Evolutionary conservation across 2,797 vertebrate species (phyloP).

Genomic region (Loriculus beryllinus): DNA sequence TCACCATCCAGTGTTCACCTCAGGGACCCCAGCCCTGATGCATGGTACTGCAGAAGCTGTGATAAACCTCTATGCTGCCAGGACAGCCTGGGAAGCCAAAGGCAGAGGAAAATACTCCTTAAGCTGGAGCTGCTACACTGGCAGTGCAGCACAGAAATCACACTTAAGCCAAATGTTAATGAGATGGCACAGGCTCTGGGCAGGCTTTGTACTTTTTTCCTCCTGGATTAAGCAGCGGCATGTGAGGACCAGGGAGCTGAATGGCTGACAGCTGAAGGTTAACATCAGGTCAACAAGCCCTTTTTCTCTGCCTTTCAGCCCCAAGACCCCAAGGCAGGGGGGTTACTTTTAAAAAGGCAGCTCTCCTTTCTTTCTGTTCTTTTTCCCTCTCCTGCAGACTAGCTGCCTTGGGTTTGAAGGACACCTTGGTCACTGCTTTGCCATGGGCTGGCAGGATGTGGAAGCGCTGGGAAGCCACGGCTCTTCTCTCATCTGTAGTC

Average conservation of each 20-base stretch:
- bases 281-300: conserved; percentile 33
- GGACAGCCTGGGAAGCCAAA: background rate
- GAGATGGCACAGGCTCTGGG: conserved; percentile 24
- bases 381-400: background rate
- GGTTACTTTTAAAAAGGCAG: background rate
- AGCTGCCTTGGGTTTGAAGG: background rate
- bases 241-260: conserved; percentile 22
- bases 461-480: background rate
- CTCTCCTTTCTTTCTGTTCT: background rate
- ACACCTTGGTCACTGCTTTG: background rate
- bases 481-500: background rate
- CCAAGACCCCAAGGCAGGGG: rapidly evolving
- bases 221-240: conserved; percentile 28
- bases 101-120: background rate
- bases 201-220: conserved; percentile 29
- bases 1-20: rapidly evolving
- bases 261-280: conserved; percentile 30
- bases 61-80: rapidly evolving
- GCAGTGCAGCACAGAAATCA: background rate
- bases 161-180: conserved; percentile 18
- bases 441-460: background rate
- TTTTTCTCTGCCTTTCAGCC: background rate
- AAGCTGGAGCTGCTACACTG: background rate
- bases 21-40: background rate
- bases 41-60: background rate